Base-by-base conservation (phyloP, 2,888 invertebrate species). In the Cataglyphis livida region DNA sequence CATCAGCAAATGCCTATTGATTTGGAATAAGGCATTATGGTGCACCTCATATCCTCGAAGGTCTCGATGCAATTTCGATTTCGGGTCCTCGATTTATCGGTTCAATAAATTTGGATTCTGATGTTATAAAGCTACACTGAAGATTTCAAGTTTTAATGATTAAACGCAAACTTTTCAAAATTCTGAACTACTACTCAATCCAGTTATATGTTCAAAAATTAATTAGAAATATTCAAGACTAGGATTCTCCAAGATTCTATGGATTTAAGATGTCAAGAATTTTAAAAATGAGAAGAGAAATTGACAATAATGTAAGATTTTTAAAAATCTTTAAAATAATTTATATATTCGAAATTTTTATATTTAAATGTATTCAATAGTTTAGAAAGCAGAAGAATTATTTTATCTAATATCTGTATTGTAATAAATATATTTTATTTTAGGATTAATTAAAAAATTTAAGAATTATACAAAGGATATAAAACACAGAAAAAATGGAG, bases 401-500 rank as follows among this genome's bases (percentile, higher is more conserved):
- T 10, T 7, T 48, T 15, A 32, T 21, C 15, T 7, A 28, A 28
- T 28, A 44, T 41, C 12, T 5, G 21, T 9, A 21, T 48, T 25
- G 4, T 61, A 44, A 32, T 12, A 21, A n/a, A n/a, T 5, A 12
- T 35, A 51, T n/a, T 18, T 78, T 59, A 59, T 79, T 79, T 35
- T 21, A 79, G 59, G 9, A 10, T 59, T 28, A 6, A 10, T 54
- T 21, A 0, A 25, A 65, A 10, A 5, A 74, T 66, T 57, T 41
- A 41, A 28, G 5, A 35, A 15, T 35, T 6, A n/a, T 35, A 57
- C 18, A 28, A 18, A 3, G n/a, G 44, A 32, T 15, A 25, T 21
- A 71, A 32, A 4, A 38, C n/a, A 51, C 0, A 12, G 21, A 32
- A 38, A 62, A 91, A 90, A 93, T 93, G 94, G 93, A 94, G 62